These are phyloP conservation scores for Ptychodera flava DNA, from an alignment of 35 echinoderm and acorn worm species.

Conservation along the genomic window DNA sequence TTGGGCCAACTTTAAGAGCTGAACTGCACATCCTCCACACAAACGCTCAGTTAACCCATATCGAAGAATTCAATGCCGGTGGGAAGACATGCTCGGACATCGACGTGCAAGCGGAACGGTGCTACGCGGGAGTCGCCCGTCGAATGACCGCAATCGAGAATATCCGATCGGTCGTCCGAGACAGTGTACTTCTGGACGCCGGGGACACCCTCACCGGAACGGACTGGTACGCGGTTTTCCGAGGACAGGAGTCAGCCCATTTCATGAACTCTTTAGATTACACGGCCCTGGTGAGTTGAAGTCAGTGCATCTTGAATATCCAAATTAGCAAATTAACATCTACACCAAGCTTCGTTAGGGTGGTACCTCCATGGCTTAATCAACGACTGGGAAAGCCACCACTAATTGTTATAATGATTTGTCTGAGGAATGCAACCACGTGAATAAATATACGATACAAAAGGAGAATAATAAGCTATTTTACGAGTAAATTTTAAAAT, in stretches of 20 bases:
- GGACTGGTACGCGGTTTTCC: conserved; percentile 74
- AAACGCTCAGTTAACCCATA: conserved; percentile 67
- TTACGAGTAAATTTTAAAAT: no score
- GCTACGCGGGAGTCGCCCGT: conserved; percentile 62
- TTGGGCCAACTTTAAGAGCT: no score
- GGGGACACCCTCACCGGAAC: conserved; percentile 85
- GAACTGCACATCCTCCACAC: conserved; percentile 84
- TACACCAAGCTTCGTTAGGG: no score
- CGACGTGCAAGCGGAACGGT: neutral
- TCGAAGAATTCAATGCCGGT: conserved; percentile 43
- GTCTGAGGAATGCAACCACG: no score
- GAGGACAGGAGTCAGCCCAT: conserved; percentile 60
- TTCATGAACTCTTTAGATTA: conserved; percentile 81
- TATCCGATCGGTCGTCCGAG: conserved; percentile 25
- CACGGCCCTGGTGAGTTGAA: conserved; percentile 83
- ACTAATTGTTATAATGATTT: no score
- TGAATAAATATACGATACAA: no score
- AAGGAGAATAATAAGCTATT: no score
- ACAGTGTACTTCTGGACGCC: conserved; percentile 68
- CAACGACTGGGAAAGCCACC: no score
- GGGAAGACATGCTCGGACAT: conserved; percentile 47
- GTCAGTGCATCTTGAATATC: no score
- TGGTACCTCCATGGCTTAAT: no score
- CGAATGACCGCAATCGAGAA: conserved; percentile 41
- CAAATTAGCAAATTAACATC: no score